Evolutionary conservation across 2,113 vertebrate genomes (phyloP), one percentile per base, ranked within the genome.

Genomic region (Poeciliopsis occidentalis): DNA sequence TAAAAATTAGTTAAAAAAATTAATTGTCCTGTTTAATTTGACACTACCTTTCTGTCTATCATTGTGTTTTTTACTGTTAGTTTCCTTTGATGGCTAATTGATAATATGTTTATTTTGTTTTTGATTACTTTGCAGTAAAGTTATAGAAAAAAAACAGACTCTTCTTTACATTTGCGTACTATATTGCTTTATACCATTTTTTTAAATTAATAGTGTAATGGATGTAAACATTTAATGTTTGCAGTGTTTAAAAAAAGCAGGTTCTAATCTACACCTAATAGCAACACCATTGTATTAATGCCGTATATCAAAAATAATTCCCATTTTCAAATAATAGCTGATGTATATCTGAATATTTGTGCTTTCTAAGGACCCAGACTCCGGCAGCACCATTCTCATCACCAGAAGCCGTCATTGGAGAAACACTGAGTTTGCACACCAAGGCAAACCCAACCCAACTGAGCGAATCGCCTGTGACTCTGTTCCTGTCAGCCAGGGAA

Each of bases 351-450:
- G 13, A 69, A 31, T 29, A 10, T 47, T 57, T 84, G 63, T 78
- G 22, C 81, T 29, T 64, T 78, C 60, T 67, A 99, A 57, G 97
- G 96, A 80, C 93, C 95, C 70, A 94, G 95, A 83, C 92, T 97
- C 75, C 96, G 95, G 70, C 96, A 96, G 60, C 96, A 95, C 75
- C 96, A 96, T 80, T 77, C 94, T 27, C 92, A 93, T 70, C 96
- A 95, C 81, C 96, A 95, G 73, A 96, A 95, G 83, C 90, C 95
- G 7, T 85, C 94, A 1, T 94, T 95, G 62, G 96, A 95, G 85
- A 97, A 95, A 80, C 95, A 97, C 80, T 98, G 93, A 95, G 76
- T 34, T 37, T 57, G 62, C 69, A 47, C 27, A 68, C 27, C 1
- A 63, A 85, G 27, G 67, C 29, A 19, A 80, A 57, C 51, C 51